A percentile compares a stretch with the other conserved stretches of the same genome.
Conservation (phyloP, 2,888 invertebrate species). For the Omphaloscelis lunosa region DNA sequence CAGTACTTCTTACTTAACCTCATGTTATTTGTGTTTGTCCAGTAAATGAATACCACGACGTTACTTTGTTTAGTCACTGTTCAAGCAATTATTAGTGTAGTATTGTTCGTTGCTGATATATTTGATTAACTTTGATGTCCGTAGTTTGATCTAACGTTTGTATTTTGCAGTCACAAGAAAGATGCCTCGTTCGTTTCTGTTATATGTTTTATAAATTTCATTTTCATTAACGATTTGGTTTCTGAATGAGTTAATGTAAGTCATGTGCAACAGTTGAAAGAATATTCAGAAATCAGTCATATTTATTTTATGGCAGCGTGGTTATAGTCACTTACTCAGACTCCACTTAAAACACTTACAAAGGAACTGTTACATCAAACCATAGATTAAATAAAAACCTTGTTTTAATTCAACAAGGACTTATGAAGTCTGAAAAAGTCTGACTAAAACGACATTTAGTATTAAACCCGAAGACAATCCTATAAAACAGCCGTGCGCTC, state of each 20-base stretch:
- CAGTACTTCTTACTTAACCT: conserved; percentile 14
- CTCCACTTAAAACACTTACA: neutral
- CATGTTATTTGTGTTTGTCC: conserved; percentile 45
- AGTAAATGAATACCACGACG: conserved; percentile 49
- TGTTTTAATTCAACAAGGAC: neutral
- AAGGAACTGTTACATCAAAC: accelerated
- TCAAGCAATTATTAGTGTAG: conserved; percentile 52
- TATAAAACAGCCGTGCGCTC: conserved; percentile 95
- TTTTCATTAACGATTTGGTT: conserved; percentile 20
- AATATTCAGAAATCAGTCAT: conserved; percentile 43
- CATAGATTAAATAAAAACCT: neutral
- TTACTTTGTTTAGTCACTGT: conserved; percentile 52
- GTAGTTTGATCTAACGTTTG: conserved; percentile 66
- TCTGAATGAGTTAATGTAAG: conserved; percentile 26
- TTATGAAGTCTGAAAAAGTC: conserved; percentile 25
- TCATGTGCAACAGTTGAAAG: neutral
- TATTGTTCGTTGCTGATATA: conserved; percentile 55
- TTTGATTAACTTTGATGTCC: conserved; percentile 57
- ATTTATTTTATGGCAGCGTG: conserved; percentile 32
- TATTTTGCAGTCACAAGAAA: conserved; percentile 70
- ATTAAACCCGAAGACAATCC: conserved; percentile 75
- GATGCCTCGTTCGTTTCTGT: conserved; percentile 66
- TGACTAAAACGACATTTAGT: conserved; percentile 68
- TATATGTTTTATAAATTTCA: conserved; percentile 18
- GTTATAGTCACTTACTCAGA: conserved; percentile 47